Evolutionary conservation across 2,797 vertebrate genomes (phyloP), one percentile per base, ranked within the genome.

Genomic region (Gallirallus australis): DNA sequence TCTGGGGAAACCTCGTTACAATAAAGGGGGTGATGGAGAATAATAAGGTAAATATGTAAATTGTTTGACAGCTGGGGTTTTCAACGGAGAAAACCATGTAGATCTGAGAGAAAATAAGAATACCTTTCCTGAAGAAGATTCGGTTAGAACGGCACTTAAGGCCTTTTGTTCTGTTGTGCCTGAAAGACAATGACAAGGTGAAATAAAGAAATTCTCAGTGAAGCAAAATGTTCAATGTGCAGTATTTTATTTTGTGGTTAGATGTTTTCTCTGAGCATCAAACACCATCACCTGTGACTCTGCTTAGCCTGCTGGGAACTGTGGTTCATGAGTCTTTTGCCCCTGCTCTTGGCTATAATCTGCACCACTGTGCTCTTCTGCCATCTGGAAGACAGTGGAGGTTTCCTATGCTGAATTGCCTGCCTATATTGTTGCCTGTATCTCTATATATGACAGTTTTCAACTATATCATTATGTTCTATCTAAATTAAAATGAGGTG

Each of bases 401-500:
- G 3, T 66, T 86, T 77, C 82, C 60, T 53, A 2, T 24, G n/a
- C 23, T 31, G 50, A 77, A 75, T 40, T 73, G 25, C 31, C 28
- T 84, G 30, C 15, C 24, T 72, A 3, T 21, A 27, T 5, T 91
- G 15, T 8, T 91, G 35, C 13, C 39, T 80, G 2, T 48, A 56
- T 53, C 30, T 82, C 35, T 68, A 4, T 24, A 40, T 35, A 45
- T 9, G 23, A 82, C 21, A 53, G 23, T 75, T 94, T 93, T 65
- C 61, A 75, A 75, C 57, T 47, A 4, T 69, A 81, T 86, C 72
- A 39, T 81, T 85, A 35, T 60, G 25, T 68, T 75, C 53, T 57
- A 91, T 90, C 79, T 94, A 88, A 95, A 94, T 88, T 94, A 93
- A 91, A 93, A 90, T 77, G n/a, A 91, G 33, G 15, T 75, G 72